Base-by-base conservation (phyloP, 2,888 invertebrate species). In the Diarsia rubi region DNA sequence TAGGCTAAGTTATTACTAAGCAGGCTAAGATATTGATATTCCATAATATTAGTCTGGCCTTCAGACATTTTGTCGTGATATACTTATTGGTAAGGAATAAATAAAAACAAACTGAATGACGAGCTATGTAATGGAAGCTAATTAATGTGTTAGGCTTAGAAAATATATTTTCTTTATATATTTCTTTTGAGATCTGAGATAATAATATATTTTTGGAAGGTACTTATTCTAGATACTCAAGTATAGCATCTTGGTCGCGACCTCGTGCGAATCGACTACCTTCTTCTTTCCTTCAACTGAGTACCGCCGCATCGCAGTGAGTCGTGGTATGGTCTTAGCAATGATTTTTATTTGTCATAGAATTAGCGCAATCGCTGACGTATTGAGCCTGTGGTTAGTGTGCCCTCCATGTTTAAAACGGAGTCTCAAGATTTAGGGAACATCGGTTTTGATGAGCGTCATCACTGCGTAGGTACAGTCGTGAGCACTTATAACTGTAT, bases 11-110 rank as follows among this genome's bases (percentile, higher is more conserved):
- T 79, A 66, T 69, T 37, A 69, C 44, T 52, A 79, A 79, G 64
- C 83, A 47, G 73, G 21, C 65, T 57, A 59, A 76, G 63, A 45
- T 42, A 60, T 79, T 68, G 63, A 60, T 66, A 65, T 65, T 42
- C 59, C 49, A 54, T 77, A 65, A 62, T 69, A 69, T 82, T 11
- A 16, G 49, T 59, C 14, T 78, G 78, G n/a, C 71, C 78, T 82
- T 70, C 65, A 79, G 65, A 82, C 54, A 69, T 57, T 77, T 79
- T 65, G 45, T 68, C 79, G 37, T 42, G 59, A 54, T 60, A 27
- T 14, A 45, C 49, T 63, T 77, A 80, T 57, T 77, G 63, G 42
- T 57, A 80, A 45, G 24, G 12, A 16, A 63, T 49, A 14, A 49
- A 74, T 73, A 47, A 73, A 80, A 76, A 47, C 47, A 63, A 63